Evolutionary conservation across 35 echinoderm and acorn worm genomes (phyloP), one percentile per base, ranked within the genome.

Genomic region (Lytechinus variegatus): DNA sequence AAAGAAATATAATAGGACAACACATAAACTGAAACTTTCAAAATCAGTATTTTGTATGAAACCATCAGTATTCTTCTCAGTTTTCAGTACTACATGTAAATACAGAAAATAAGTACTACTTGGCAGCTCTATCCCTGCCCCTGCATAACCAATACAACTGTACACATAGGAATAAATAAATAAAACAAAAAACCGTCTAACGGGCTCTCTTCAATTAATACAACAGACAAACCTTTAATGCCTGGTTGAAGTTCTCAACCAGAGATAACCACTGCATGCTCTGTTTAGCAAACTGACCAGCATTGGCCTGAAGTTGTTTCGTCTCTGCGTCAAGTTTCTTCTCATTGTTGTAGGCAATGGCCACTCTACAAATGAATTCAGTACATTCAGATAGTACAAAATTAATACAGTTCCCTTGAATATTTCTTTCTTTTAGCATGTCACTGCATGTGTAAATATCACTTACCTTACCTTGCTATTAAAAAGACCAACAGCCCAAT

Each of bases 281-380:
- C 86, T 99, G 98, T 95, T 98, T 97, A 86, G 97, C 96, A 98
- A 99, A 99, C 96, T 97, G 97, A 12, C 97, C 97, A 94, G 98
- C 96, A 94, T 98, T 97, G n/a, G 97, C 95, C 94, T 99, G 98
- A 14, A 99, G 95, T 60, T 99, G 96, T 92, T 97, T 99, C 7
- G 98, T 97, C 90, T 99, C 98, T 8, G 97, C 89, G 96, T 99
- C 98, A 56, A 99, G 92, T 72, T 95, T 97, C 89, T 99, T 99
- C 91, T 99, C 97, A 98, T 99, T 99, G 88, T 94, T 87, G 86
- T 99, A 99, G 4, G 98, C 98, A 89, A 98, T 60, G 6, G 98
- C 96, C 9, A 99, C 98, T 54, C 98, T 99, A 95, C 27, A 52
- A 51, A 79, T n/a, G 3, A 79, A 79, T n/a, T 24, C 6, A 79